Evolutionary conservation across 2,113 vertebrate species (phyloP).

Genomic region (Phylloscopus trochiloides): DNA sequence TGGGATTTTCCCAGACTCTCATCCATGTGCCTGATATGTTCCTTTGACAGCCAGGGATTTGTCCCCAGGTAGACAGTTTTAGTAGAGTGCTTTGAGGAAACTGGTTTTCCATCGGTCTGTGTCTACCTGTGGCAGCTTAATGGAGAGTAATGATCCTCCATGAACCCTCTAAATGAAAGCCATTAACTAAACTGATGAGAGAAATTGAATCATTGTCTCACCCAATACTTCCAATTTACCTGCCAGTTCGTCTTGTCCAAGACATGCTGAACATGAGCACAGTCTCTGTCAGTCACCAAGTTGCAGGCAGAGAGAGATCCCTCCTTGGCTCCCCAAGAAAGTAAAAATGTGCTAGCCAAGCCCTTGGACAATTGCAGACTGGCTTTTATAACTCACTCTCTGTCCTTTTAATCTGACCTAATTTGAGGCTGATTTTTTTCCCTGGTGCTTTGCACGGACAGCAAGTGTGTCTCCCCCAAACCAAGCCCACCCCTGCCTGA

Average conservation of each 20-base stretch:
- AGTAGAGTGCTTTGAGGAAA: not conserved
- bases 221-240: not conserved
- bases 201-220: conserved; percentile 27
- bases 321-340: not conserved
- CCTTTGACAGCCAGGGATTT: not conserved
- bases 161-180: conserved; percentile 3
- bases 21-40: not conserved
- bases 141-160: conserved; percentile 24
- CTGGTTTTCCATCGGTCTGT: not conserved
- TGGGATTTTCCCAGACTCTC: not conserved
- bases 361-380: not conserved
- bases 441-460: not conserved
- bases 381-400: not conserved
- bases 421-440: not conserved
- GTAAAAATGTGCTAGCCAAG: not conserved
- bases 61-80: not conserved
- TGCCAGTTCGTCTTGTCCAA: not conserved
- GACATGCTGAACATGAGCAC: not conserved
- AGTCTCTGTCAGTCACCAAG: not conserved
- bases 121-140: conserved; percentile 27
- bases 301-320: not conserved
- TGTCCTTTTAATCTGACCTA: not conserved
- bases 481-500: not conserved
- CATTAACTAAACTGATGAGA: conserved; percentile 18
- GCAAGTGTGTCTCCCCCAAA: not conserved